Base-by-base conservation (phyloP, 2,888 invertebrate species). In the Labia minor region DNA sequence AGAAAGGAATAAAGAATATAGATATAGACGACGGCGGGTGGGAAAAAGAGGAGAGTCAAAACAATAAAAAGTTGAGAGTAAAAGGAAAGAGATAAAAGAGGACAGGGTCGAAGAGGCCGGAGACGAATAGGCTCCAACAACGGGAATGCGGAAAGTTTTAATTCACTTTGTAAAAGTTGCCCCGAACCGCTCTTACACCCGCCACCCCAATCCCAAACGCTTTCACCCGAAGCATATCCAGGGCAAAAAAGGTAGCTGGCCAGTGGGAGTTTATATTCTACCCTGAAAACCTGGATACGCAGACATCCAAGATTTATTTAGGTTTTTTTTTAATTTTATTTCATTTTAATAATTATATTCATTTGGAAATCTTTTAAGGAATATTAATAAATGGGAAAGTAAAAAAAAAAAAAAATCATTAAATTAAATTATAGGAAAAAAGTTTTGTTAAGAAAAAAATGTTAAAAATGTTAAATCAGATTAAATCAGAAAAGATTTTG, bases 31-130 rank as follows among this genome's bases (percentile, higher is more conserved):
- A 62, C 49, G 19, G 64, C 37, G 65, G 19, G 66, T 21, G 65
- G 62, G 64, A 61, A 67, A 68, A 65, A 68, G 68, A 66, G n/a
- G 68, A 68, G 66, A 69, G 69, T 68, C 67, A 67, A 70, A 71
- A 71, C 70, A 69, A 67, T 67, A 67, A 68, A 69, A 68, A 69
- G 49, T 49, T 49, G 49, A 49, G 16, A 49, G 49, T 49, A 49
- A 49, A 49, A 49, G 49, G 49, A 49, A 49, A 14, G 49, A 49
- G 49, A 49, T 49, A 49, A 49, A 49, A 16, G 49, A 49, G 49
- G 49, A 49, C 49, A 49, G 49, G 49, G 49, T 49, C 49, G 49
- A 49, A 49, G n/a, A 14, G 49, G 49, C 14, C 49, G 49, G 49
- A 49, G 49, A 49, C 49, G 49, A 49, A 49, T 49, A 49, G 49